A percentile compares a stretch with the other conserved stretches of the same genome.
Evolutionary conservation across 53 echinoderm and acorn worm species (phyloP).

Genomic region (Antedon mediterranea): DNA sequence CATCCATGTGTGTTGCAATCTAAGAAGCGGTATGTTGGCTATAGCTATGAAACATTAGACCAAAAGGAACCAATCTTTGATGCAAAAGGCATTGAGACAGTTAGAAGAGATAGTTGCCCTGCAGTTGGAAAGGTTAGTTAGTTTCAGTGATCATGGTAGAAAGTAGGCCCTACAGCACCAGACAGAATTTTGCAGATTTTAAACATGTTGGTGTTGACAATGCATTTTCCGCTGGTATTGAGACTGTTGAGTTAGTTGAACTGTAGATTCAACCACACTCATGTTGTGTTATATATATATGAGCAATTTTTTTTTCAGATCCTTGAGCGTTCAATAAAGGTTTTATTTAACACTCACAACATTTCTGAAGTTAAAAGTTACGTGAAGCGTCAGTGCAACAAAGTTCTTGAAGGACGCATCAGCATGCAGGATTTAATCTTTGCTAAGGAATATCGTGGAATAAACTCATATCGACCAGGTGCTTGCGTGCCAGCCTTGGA

Average conservation of each 20-base stretch:
- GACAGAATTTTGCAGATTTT: too few species aligned
- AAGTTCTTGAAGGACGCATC: conserved; percentile 63
- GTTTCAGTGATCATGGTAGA: too few species aligned
- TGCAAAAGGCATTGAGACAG: conserved; percentile 94
- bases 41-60: conserved; percentile 80
- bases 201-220: too few species aligned
- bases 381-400: conserved; percentile 83
- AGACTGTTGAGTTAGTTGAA: too few species aligned
- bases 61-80: conserved; percentile 81
- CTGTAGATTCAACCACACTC: too few species aligned
- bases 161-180: too few species aligned
- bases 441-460: conserved; percentile 92
- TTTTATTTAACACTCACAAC: conserved; percentile 71
- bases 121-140: conserved; percentile 82
- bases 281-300: too few species aligned
- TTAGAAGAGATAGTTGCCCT: conserved; percentile 75
- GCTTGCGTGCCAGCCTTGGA: conserved; percentile 86
- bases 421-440: conserved; percentile 82
- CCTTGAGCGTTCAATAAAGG: conserved; percentile 72
- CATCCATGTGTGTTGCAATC: conserved; percentile 89
- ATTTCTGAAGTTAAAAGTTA: conserved; percentile 88
- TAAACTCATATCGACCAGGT: conserved; percentile 50
- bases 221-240: too few species aligned
- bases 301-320: too few species aligned
- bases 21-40: conserved; percentile 95